Percentiles rank a stretch among this genome's conserved stretches.
Conservation (phyloP, 2,888 invertebrate species). For the Drosophila prolongata region DNA sequence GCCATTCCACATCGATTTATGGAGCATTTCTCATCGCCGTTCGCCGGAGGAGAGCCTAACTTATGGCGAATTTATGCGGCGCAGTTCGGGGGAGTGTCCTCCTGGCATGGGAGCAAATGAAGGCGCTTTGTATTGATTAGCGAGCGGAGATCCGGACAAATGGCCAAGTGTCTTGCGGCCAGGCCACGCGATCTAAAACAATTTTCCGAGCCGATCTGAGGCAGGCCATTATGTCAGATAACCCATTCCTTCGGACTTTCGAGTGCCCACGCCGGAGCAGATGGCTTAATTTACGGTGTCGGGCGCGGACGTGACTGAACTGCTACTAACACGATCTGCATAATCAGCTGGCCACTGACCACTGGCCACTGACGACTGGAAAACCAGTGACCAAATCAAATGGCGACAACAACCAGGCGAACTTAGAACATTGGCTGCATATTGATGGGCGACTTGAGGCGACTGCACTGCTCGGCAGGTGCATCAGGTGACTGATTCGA, state of each 20-base stretch:
- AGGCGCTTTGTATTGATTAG: constrained; percentile 34
- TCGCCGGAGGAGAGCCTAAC: constrained; percentile 13
- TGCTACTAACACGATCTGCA: constrained; percentile 41
- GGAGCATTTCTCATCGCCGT: constrained; percentile 38
- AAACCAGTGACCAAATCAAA: constrained; percentile 16
- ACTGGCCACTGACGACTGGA: constrained; percentile 47
- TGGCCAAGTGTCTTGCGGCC: not conserved
- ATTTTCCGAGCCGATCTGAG: constrained; percentile 8
- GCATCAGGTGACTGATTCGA: constrained; percentile 28
- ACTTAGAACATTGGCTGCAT: constrained; percentile 69
- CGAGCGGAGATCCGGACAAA: constrained; percentile 6
- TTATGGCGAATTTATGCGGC: constrained; percentile 52
- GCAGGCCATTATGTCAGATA: constrained; percentile 20
- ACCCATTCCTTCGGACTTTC: constrained; percentile 19
- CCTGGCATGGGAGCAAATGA: constrained; percentile 25
- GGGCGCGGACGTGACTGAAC: constrained; percentile 67
- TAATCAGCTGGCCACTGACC: constrained; percentile 52
- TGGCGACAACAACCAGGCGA: constrained; percentile 47
- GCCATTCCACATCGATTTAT: constrained; percentile 48
- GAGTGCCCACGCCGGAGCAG: constrained; percentile 11
- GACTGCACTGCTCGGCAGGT: constrained; percentile 19
- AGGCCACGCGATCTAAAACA: constrained; percentile 4
- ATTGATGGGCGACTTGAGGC: constrained; percentile 55
- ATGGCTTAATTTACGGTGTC: constrained; percentile 68
- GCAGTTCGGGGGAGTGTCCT: constrained; percentile 26